Conservation (phyloP, 2,888 invertebrate genomes). For the Seladonia tumulorum region DNA sequence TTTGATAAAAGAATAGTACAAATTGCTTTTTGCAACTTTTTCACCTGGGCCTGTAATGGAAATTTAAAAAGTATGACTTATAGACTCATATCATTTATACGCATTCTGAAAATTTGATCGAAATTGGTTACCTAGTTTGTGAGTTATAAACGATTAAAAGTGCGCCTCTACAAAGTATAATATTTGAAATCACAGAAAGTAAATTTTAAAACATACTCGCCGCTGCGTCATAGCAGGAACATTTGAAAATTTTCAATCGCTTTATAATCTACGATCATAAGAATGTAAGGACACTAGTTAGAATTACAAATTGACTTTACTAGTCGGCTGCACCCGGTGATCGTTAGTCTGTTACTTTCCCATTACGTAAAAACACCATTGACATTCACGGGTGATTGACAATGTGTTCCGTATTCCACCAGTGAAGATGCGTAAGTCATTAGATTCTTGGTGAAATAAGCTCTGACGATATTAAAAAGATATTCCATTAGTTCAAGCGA, state of each 20-base stretch:
- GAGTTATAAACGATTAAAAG: too few relatives aligned
- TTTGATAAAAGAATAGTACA: too few relatives aligned
- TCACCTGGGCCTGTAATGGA: too few relatives aligned
- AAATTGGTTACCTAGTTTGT: too few relatives aligned
- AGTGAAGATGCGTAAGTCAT: neutral
- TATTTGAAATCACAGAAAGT: neutral
- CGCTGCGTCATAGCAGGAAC: conserved; percentile 44
- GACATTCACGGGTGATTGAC: conserved; percentile 16
- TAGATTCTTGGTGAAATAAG: conserved; percentile 22
- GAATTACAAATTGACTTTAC: conserved; percentile 62
- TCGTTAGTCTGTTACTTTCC: conserved; percentile 56
- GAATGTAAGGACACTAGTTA: conserved; percentile 66
- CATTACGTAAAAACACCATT: conserved; percentile 61
- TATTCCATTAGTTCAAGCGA: neutral
- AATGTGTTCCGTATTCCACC: conserved; percentile 34
- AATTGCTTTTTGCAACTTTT: too few relatives aligned
- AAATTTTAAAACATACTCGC: neutral
- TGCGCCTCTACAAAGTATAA: too few relatives aligned
- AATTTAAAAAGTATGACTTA: too few relatives aligned
- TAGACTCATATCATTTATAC: too few relatives aligned
- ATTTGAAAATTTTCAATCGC: conserved; percentile 45
- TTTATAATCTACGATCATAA: conserved; percentile 44
- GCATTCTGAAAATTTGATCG: too few relatives aligned
- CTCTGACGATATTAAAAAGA: neutral
- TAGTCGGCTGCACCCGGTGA: conserved; percentile 10